These are phyloP conservation scores for Rhinogobio ventralis DNA, from an alignment of 2,797 vertebrate species.

Conservation along the genomic window DNA sequence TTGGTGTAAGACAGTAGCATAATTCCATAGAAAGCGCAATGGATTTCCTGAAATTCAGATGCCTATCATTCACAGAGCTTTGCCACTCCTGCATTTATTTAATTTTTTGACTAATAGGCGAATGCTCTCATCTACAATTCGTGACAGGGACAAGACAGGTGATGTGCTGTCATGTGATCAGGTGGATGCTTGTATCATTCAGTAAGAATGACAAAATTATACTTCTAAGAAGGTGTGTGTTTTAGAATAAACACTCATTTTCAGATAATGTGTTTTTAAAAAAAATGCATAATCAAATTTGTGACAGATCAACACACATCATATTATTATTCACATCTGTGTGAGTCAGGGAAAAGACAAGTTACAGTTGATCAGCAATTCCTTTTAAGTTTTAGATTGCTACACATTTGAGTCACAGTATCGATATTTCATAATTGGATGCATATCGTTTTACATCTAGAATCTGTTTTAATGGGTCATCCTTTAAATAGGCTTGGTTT, in stretches of 20 bases:
- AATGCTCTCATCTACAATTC: neutral
- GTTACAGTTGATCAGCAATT: neutral
- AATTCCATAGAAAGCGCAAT: neutral
- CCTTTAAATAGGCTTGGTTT: neutral
- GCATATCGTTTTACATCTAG: neutral
- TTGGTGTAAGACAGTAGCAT: neutral
- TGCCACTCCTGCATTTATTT: constrained; percentile 14
- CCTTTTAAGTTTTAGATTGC: neutral
- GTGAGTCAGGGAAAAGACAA: constrained; percentile 1
- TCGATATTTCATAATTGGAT: neutral
- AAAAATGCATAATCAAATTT: neutral
- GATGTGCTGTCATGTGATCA: neutral
- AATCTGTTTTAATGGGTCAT: constrained; percentile 6
- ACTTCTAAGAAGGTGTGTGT: neutral
- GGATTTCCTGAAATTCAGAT: neutral
- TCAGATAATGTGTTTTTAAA: neutral
- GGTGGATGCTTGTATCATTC: neutral
- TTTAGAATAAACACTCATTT: neutral
- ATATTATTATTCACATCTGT: neutral
- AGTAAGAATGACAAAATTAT: neutral
- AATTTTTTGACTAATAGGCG: neutral
- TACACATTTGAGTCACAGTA: neutral
- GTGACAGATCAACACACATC: neutral
- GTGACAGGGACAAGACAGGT: neutral
- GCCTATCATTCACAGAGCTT: neutral